Percentiles rank a stretch among this genome's conserved stretches.
Evolutionary conservation across 92 coral and sea anemone species (phyloP).

Genomic region (Siderastrea radians): DNA sequence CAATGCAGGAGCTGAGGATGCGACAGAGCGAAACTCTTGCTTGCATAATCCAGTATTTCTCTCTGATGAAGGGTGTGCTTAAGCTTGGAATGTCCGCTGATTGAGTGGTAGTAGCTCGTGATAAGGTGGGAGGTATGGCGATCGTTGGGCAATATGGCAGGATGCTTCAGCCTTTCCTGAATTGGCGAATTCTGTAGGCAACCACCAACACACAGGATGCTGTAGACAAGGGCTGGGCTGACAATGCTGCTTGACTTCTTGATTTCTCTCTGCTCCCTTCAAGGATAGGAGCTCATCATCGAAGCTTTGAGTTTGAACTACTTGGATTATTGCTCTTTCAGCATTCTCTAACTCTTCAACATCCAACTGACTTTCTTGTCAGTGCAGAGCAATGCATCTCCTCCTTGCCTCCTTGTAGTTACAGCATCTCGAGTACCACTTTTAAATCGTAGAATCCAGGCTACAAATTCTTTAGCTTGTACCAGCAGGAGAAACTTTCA

Average conservation of each 20-base stretch:
- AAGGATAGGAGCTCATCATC: not conserved
- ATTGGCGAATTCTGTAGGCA: conserved; percentile 58
- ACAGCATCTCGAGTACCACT: too few species aligned
- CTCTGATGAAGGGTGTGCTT: conserved; percentile 66
- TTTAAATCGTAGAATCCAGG: too few species aligned
- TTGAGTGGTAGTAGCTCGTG: conserved; percentile 48
- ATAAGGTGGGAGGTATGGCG: too few species aligned
- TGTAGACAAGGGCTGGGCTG: conserved; percentile 50
- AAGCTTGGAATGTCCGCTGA: conserved; percentile 60
- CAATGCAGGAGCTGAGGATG: conserved; percentile 51
- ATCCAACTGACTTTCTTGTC: not conserved
- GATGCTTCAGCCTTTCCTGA: conserved; percentile 50
- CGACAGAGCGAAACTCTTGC: conserved; percentile 61
- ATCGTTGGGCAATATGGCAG: conserved; percentile 53
- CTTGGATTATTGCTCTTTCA: not conserved
- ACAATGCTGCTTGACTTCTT: conserved; percentile 23
- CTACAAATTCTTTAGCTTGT: too few species aligned
- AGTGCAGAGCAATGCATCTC: not conserved
- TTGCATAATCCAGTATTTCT: conserved; percentile 59
- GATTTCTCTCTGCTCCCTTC: not conserved
- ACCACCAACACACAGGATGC: conserved; percentile 68
- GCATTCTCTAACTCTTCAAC: not conserved
- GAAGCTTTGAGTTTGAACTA: not conserved
- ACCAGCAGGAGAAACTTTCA: too few species aligned
- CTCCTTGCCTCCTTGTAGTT: too few species aligned